These are phyloP conservation scores for Mamestra brassicae DNA, from an alignment of 2,888 invertebrate species.

Conservation along the genomic window DNA sequence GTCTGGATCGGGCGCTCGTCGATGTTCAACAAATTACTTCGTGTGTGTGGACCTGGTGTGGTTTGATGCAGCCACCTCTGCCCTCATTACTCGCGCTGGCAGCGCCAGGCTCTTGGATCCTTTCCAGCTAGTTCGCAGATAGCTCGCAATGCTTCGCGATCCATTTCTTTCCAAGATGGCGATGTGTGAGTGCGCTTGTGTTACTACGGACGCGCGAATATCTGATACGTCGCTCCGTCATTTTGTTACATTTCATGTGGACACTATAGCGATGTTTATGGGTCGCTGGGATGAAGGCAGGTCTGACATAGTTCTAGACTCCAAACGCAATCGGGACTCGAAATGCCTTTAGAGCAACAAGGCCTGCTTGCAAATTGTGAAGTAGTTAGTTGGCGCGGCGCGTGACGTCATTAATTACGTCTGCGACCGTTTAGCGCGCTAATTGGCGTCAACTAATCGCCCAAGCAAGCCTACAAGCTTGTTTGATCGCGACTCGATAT, in stretches of 20 bases:
- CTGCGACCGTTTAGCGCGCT: not conserved
- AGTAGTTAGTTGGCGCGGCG: not conserved
- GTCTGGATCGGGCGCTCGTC: not conserved
- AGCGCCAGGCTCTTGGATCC: conserved; percentile 20
- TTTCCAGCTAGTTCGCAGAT: conserved; percentile 24
- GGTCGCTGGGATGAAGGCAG: not conserved
- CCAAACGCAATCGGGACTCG: not conserved
- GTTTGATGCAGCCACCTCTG: not conserved
- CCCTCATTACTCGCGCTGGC: conserved; percentile 12
- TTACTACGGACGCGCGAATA: not conserved
- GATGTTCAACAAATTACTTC: not conserved
- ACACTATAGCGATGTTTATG: not conserved
- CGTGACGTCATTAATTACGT: conserved; percentile 21
- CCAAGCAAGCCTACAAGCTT: not conserved
- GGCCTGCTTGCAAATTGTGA: not conserved
- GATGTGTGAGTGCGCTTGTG: not conserved
- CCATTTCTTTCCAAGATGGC: conserved; percentile 21
- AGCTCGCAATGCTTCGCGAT: conserved; percentile 1
- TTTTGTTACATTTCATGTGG: not conserved
- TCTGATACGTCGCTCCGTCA: not conserved
- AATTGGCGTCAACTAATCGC: not conserved
- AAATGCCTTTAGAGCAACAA: not conserved
- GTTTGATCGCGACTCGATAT: too few relatives aligned
- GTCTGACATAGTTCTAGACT: not conserved
- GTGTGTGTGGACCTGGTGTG: too few relatives aligned